Evolutionary conservation across 2,888 invertebrate species (phyloP).

Genomic region (Zelleria hepariella): DNA sequence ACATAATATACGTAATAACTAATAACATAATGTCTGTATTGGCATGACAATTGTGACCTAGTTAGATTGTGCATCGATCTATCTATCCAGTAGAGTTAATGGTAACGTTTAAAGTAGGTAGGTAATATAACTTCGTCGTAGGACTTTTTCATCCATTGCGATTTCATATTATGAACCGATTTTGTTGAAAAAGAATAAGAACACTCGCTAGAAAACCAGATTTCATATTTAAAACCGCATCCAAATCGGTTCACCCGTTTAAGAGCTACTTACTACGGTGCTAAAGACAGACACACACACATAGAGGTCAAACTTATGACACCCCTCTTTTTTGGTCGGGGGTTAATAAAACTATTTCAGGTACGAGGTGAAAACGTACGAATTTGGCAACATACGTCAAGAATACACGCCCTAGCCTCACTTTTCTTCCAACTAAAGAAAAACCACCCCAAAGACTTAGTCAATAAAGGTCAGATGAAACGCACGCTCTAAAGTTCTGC

Average conservation of each 20-base stretch:
- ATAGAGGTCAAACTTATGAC: too few species aligned
- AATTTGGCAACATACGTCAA: slow-evolving; percentile 70
- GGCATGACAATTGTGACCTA: not conserved
- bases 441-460: slow-evolving; percentile 26
- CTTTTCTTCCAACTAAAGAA: slow-evolving; percentile 19
- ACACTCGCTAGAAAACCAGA: too few species aligned
- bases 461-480: not conserved
- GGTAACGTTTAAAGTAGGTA: too few species aligned
- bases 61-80: not conserved
- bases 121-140: not conserved
- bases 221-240: too few species aligned
- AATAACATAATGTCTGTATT: not conserved
- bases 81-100: too few species aligned
- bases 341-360: slow-evolving; percentile 51
- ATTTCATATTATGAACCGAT: too few species aligned
- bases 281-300: too few species aligned
- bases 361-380: slow-evolving; percentile 63
- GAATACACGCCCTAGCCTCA: slow-evolving; percentile 34
- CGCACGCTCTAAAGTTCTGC: slow-evolving; percentile 20
- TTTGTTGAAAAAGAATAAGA: too few species aligned
- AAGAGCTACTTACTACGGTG: too few species aligned
- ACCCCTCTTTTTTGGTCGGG: too few species aligned
- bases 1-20: too few species aligned
- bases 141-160: slow-evolving; percentile 9
- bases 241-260: too few species aligned